Base-by-base conservation (phyloP, 2,888 invertebrate species). In the Drosophila buzzatii region DNA sequence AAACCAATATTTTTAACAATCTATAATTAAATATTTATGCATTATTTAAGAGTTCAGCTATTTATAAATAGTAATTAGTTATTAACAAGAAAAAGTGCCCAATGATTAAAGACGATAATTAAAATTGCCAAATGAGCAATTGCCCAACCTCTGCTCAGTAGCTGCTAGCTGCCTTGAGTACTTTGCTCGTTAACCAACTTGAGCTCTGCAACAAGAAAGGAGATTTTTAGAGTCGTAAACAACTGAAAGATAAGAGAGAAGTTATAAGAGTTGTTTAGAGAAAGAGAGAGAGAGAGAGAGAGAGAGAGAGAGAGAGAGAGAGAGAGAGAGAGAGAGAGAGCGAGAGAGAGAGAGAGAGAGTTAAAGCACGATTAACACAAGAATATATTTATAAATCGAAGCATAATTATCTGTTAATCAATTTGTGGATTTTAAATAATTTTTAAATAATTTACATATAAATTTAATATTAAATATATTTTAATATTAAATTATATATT, bases 71-170 rank as follows among this genome's bases (percentile, higher is more conserved):
- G n/a, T 23, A 42, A 56, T 67, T 56, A 49, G 16, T 27, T 18
- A 16, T 16, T 20, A 18, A 37, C 16, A 37, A 12, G 14, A 9
- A 35, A 37, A 53, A 53, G 3, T 23, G 10, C 14, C 20, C 39
- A 45, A 31, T 63, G 27, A 27, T 42, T 64, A 44, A 63, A 35
- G 35, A 16, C 4, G 18, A 45, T 47, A 67, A 41, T 66, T 67
- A 23, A 16, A 47, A 33, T 55, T 16, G 45, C 14, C 6, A n/a
- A 33, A 33, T 12, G 12, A 27, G 44, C 42, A 16, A 20, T 56
- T 16, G 20, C 14, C 33, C n/a, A 16, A 37, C 31, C 18, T 41
- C n/a, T 16, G 33, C 16, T 52, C 45, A 45, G 45, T 45, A 20
- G 1, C 14, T n/a, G 27, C 27, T 6, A 27, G 27, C 14, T 14